A percentile compares a stretch with the other conserved stretches of the same genome.
Conservation (phyloP, 2,113 vertebrate species). For the Anthoscopus minutus region DNA sequence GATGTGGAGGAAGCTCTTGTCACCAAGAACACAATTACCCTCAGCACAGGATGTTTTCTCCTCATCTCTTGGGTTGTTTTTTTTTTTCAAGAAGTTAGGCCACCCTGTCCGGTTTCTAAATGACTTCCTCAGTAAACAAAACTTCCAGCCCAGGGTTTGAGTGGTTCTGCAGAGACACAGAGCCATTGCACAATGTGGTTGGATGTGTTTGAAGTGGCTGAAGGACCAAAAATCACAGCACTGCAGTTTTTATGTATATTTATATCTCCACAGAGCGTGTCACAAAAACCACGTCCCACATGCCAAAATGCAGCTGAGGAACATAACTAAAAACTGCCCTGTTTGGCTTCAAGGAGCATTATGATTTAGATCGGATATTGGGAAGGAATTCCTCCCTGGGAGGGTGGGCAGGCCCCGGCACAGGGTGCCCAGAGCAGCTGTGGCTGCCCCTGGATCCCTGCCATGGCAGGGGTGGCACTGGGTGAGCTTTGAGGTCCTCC, state of each 20-base stretch:
- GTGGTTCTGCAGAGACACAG: neutral
- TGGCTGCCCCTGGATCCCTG: neutral
- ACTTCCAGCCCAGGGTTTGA: neutral
- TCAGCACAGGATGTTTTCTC: neutral
- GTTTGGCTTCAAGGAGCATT: neutral
- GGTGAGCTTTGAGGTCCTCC: neutral
- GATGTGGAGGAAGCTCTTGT: neutral
- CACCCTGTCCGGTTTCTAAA: conserved; percentile 22
- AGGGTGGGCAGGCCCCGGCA: neutral
- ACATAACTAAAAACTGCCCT: neutral
- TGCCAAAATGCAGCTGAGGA: neutral
- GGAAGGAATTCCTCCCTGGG: fast-evolving
- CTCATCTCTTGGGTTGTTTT: neutral
- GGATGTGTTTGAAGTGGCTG: neutral
- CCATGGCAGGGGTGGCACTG: neutral
- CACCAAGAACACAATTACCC: neutral
- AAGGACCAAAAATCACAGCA: neutral
- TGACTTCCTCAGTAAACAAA: conserved; percentile 1
- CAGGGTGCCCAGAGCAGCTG: neutral
- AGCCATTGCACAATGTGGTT: neutral
- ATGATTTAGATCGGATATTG: neutral
- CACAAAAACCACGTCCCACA: neutral
- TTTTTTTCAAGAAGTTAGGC: neutral
- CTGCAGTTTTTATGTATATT: neutral
- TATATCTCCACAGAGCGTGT: neutral